Evolutionary conservation across 2,797 vertebrate genomes (phyloP), one percentile per base, ranked within the genome.

Genomic region (Arrhamphus sclerolepis): DNA sequence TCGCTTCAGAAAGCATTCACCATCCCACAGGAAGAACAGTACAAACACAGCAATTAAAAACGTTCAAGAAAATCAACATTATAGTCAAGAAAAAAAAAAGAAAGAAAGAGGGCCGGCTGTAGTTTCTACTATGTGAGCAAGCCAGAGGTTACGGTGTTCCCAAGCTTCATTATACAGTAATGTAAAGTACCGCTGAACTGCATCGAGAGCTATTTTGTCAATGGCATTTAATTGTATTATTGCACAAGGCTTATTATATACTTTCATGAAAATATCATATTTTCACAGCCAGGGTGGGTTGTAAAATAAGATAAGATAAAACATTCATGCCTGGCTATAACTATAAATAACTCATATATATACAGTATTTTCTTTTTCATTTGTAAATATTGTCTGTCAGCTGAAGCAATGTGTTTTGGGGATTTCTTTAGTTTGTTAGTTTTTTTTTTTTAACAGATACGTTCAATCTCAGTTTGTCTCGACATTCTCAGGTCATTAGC

Each of bases 91-190:
- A 53, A 7, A 28, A 28, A 42, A 57, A 62, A 65, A 68, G 49
- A 47, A 48, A 59, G 24, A 26, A 26, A 6, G 24, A 26, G 24
- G 2, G 53, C 64, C 63, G 69, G 65, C 14, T 56, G 62, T 49
- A 72, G 64, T 47, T 62, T 55, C 52, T 54, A 54, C 61, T 55
- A 58, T 77, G 57, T 76, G 64, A 86, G 70, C 72, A 24, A 70
- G 88, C 76, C 86, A 92, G 86, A 89, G 86, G 87, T 89, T 85
- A 87, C 75, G 71, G 69, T 72, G 83, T 91, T 91, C 89, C 86
- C 86, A 89, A 79, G 85, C 74, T 72, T 75, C 73, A 70, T 80
- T 52, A 70, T 58, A 40, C 72, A 62, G n/a, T n/a, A n/a, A n/a
- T n/a, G n/a, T n/a, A n/a, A 77, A 67, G 63, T 42, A 39, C 72